A percentile compares a stretch with the other conserved stretches of the same genome.
Conservation (phyloP, 2,113 vertebrate species). For the Perca flavescens region DNA sequence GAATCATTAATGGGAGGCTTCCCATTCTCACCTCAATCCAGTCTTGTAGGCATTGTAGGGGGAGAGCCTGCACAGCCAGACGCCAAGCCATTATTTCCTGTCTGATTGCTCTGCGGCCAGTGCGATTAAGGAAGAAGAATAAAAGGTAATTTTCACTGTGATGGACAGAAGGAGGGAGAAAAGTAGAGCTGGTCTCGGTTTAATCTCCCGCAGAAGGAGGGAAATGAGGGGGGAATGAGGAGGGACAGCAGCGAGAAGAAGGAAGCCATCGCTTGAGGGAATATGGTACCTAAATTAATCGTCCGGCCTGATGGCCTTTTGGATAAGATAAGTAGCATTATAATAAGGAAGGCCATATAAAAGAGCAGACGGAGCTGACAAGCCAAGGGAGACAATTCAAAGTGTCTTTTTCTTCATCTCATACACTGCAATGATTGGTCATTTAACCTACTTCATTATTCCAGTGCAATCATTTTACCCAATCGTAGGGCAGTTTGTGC, state of each 20-base stretch:
- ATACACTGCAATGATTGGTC: slow-evolving; percentile 29
- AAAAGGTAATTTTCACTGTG: slow-evolving; percentile 81
- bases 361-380: slow-evolving; percentile 58
- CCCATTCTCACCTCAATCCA: slow-evolving; percentile 63
- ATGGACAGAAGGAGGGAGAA: slow-evolving; percentile 76
- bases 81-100: slow-evolving; percentile 71
- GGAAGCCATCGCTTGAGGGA: slow-evolving; percentile 61
- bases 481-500: background rate
- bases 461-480: slow-evolving; percentile 47
- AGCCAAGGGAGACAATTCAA: slow-evolving; percentile 56
- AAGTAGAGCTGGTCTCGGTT: slow-evolving; percentile 69
- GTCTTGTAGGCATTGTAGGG: slow-evolving; percentile 49
- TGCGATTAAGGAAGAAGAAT: slow-evolving; percentile 77
- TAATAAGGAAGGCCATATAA: slow-evolving; percentile 71
- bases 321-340: slow-evolving; percentile 78
- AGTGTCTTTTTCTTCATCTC: slow-evolving; percentile 25
- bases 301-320: slow-evolving; percentile 73
- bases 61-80: slow-evolving; percentile 53
- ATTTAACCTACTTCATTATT: slow-evolving; percentile 64
- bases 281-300: slow-evolving; percentile 76
- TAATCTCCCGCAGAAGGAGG: slow-evolving; percentile 74
- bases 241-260: slow-evolving; percentile 50
- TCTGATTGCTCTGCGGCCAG: slow-evolving; percentile 75
- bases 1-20: slow-evolving; percentile 67
- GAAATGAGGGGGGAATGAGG: slow-evolving; percentile 53